Percentiles rank a stretch among this genome's conserved stretches.
These are phyloP conservation scores for Asbolus verrucosus DNA, from an alignment of 1,140 invertebrate species.

Conservation along the genomic window DNA sequence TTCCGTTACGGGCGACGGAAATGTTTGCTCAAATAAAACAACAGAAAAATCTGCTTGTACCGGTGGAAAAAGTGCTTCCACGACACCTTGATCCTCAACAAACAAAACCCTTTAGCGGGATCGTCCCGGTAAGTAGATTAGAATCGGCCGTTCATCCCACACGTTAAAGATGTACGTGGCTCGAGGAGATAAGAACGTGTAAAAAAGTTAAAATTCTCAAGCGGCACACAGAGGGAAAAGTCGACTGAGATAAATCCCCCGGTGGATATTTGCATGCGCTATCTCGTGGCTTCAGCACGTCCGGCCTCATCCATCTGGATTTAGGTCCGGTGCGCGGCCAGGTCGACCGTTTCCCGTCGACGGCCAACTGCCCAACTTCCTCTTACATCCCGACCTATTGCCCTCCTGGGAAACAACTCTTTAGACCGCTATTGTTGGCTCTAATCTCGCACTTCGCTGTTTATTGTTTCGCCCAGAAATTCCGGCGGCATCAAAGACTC, in stretches of 20 bases:
- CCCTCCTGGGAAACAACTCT: constrained; percentile 29
- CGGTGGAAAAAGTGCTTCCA: background rate
- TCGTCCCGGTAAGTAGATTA: constrained; percentile 23
- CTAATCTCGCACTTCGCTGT: background rate
- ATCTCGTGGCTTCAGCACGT: constrained; percentile 56
- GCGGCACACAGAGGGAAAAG: constrained; percentile 15
- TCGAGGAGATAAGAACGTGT: constrained; percentile 7
- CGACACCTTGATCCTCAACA: constrained; percentile 16
- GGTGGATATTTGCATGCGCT: constrained; percentile 56
- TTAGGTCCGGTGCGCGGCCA: constrained; percentile 39
- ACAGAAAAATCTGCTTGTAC: no score
- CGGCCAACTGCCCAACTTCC: no score
- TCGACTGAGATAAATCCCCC: constrained; percentile 25
- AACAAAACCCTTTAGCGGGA: constrained; percentile 30
- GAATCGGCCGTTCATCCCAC: background rate
- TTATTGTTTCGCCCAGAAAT: constrained; percentile 12
- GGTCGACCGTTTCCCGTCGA: constrained; percentile 3
- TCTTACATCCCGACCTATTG: constrained; percentile 29
- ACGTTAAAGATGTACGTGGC: constrained; percentile 13
- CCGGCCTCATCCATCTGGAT: constrained; percentile 56
- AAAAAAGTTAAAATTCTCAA: constrained; percentile 27
- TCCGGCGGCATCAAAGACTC: no score
- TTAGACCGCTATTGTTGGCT: constrained; percentile 17
- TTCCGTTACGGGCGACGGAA: background rate
- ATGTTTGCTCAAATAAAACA: no score